A percentile compares a stretch with the other conserved stretches of the same genome.
phyloP scores from a whole-genome alignment of 1,140 invertebrate species.

The Augochlora pura region DNA sequence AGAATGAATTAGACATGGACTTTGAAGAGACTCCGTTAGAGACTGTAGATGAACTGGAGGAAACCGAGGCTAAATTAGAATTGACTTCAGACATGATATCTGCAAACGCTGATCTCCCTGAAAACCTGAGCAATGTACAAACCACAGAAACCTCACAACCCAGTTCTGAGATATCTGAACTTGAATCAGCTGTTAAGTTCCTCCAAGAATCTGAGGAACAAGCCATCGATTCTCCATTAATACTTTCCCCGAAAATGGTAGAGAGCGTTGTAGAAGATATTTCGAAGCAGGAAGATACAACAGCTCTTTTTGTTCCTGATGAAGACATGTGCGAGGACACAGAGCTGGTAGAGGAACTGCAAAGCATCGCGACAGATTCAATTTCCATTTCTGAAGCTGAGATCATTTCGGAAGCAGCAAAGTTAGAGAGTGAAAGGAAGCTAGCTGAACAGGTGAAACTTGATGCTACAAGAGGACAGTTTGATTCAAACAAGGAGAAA shows the following conservation, averaged over 20 bases:
- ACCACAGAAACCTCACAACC: conserved; percentile 51
- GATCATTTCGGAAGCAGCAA: conserved; percentile 77
- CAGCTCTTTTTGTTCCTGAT: conserved; percentile 64
- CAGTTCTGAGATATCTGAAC: conserved; percentile 71
- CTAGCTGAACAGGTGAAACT: conserved; percentile 51
- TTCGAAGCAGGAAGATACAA: conserved; percentile 49
- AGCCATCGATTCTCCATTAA: conserved; percentile 64
- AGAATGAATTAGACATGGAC: conserved; percentile 52
- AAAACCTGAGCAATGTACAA: conserved; percentile 43
- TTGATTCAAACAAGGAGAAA: conserved; percentile 1
- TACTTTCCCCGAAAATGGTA: conserved; percentile 61
- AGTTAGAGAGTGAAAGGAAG: conserved; percentile 74
- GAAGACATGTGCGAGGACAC: conserved; percentile 61
- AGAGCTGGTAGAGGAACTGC: conserved; percentile 62
- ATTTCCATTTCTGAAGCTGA: conserved; percentile 78
- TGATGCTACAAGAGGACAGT: not conserved
- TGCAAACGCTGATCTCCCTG: conserved; percentile 10
- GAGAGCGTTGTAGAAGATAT: conserved; percentile 57
- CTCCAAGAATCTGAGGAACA: conserved; percentile 76
- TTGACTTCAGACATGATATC: conserved; percentile 33
- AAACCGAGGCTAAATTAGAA: conserved; percentile 50
- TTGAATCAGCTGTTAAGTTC: conserved; percentile 77
- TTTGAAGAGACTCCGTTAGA: conserved; percentile 52
- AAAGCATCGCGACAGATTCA: conserved; percentile 63
- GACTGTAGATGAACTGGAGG: conserved; percentile 48